Evolutionary conservation across 2,797 vertebrate species (phyloP).

Genomic region (Pelodytes ibericus): DNA sequence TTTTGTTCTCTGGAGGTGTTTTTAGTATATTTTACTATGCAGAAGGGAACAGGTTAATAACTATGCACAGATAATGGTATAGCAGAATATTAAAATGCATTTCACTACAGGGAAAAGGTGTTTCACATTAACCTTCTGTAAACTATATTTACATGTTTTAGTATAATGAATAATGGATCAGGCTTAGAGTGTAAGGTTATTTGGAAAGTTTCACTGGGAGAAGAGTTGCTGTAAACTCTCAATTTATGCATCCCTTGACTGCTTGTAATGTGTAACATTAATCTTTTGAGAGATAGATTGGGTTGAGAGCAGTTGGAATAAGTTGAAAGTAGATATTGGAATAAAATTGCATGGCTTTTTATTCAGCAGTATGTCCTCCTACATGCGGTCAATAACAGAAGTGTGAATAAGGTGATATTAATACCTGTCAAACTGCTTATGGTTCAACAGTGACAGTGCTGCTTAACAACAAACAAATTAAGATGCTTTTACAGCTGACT

Average conservation of each 20-base stretch:
- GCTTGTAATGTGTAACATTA: conserved; percentile 51
- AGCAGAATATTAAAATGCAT: conserved; percentile 58
- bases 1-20: no score
- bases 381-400: conserved; percentile 2
- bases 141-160: conserved; percentile 60
- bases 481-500: no score
- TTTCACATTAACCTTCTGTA: conserved; percentile 63
- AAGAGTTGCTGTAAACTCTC: conserved; percentile 52
- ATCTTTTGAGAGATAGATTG: conserved; percentile 51
- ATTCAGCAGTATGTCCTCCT: conserved; percentile 29
- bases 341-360: conserved; percentile 33
- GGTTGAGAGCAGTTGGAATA: conserved; percentile 31
- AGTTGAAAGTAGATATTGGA: conserved; percentile 32
- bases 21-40: not conserved
- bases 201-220: conserved; percentile 60
- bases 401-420: conserved; percentile 1
- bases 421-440: not conserved
- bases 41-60: conserved; percentile 36
- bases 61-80: conserved; percentile 38
- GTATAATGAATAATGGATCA: conserved; percentile 64
- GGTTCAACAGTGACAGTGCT: not conserved
- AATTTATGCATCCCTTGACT: conserved; percentile 54
- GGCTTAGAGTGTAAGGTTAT: conserved; percentile 47
- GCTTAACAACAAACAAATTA: no score
- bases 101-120: conserved; percentile 47